Conservation (phyloP, 1,140 invertebrate species). For the Magallana ariakensis region DNA sequence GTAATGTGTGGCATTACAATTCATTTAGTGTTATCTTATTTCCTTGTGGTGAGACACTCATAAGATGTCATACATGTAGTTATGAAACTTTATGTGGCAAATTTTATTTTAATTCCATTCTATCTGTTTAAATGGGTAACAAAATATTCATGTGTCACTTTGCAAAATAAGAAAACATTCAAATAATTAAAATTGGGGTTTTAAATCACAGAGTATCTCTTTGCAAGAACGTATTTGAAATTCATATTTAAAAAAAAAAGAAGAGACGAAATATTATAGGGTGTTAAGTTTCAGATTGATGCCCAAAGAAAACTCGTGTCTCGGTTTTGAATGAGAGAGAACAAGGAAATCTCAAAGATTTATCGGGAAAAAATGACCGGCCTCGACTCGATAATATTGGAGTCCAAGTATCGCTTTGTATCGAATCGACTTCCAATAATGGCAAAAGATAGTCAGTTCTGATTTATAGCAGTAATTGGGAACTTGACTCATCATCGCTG, state of each 20-base stretch:
- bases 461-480: no score
- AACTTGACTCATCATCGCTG: no score
- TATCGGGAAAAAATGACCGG: neutral
- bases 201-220: neutral
- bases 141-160: neutral
- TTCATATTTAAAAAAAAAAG: neutral
- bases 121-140: neutral
- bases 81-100: neutral
- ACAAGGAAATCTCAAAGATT: neutral
- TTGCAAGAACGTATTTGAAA: neutral
- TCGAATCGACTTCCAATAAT: neutral
- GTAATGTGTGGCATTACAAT: no score
- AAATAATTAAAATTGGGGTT: slow-evolving; percentile 8
- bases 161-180: neutral
- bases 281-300: neutral
- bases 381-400: neutral
- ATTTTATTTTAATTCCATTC: neutral
- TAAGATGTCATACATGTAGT: neutral
- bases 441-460: neutral
- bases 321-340: neutral
- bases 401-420: neutral
- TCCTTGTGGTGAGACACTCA: neutral
- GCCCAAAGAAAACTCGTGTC: neutral
- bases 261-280: neutral
- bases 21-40: neutral